Evolutionary conservation across 2,888 invertebrate genomes (phyloP).

Genomic region (Hylaea fasciaria): DNA sequence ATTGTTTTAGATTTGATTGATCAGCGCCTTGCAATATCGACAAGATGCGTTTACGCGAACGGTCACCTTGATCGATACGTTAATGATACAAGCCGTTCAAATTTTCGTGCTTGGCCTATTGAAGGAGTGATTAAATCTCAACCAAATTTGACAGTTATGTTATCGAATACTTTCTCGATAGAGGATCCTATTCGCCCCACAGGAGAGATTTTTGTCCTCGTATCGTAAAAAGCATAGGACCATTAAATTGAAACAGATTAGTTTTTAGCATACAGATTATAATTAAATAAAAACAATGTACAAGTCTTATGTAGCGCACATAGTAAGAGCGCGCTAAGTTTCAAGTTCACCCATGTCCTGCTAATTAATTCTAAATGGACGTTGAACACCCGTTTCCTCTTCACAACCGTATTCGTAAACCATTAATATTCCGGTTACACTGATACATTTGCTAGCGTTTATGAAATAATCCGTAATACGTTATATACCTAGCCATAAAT

Average conservation of each 20-base stretch:
- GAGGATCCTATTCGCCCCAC: no score
- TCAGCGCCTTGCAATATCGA: no score
- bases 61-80: no score
- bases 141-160: no score
- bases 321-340: conserved; percentile 28
- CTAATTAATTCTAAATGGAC: conserved; percentile 48
- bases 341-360: conserved; percentile 42
- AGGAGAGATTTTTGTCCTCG: conserved; percentile 43
- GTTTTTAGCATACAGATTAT: conserved; percentile 17
- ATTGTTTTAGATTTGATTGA: no score
- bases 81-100: no score
- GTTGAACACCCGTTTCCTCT: conserved; percentile 46
- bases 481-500: conserved; percentile 34
- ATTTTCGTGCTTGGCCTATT: no score
- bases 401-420: conserved; percentile 46
- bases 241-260: conserved; percentile 23
- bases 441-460: conserved; percentile 43
- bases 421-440: conserved; percentile 54
- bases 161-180: no score
- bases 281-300: conserved; percentile 11
- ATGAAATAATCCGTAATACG: conserved; percentile 35
- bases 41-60: no score
- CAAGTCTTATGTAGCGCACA: conserved; percentile 10
- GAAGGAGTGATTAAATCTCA: no score
- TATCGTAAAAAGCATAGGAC: conserved; percentile 44